phyloP scores from a whole-genome alignment of 2,797 vertebrate species.

The Chaetophractus vellerosus region DNA sequence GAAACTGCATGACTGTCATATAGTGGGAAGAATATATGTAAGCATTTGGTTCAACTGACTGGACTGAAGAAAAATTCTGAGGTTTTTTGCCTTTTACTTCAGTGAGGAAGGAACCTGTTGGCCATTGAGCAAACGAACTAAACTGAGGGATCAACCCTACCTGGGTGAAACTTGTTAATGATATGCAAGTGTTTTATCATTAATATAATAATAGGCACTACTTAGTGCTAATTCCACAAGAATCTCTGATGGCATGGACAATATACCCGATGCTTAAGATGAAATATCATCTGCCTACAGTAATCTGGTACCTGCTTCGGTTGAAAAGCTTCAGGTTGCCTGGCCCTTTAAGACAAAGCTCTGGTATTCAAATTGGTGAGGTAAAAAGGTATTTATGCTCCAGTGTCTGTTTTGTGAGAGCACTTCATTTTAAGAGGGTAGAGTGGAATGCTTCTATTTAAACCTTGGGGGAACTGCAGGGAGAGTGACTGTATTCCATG shows the following conservation, averaged over 20 bases:
- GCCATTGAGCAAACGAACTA: conserved; percentile 49
- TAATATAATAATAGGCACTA: conserved; percentile 21
- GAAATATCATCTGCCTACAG: conserved; percentile 22
- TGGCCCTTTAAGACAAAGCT: conserved; percentile 72
- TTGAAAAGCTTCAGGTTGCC: conserved; percentile 68
- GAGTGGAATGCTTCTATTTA: conserved; percentile 74
- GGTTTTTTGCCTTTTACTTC: conserved; percentile 65
- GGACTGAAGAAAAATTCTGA: conserved; percentile 8
- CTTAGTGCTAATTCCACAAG: conserved; percentile 24
- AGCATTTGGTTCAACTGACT: conserved; percentile 35
- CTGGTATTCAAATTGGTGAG: conserved; percentile 74
- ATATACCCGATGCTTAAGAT: conserved; percentile 35
- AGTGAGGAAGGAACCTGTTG: conserved; percentile 35
- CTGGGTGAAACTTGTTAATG: conserved; percentile 54
- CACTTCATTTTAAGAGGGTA: conserved; percentile 76
- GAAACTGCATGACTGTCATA: conserved; percentile 48
- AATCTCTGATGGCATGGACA: not conserved
- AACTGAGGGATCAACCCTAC: conserved; percentile 7
- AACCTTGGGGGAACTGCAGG: conserved; percentile 38
- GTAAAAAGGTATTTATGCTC: conserved; percentile 72
- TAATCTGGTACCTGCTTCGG: conserved; percentile 42
- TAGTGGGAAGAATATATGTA: not conserved
- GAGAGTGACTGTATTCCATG: not conserved
- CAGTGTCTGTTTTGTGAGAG: conserved; percentile 72
- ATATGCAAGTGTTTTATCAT: conserved; percentile 60